Base-by-base conservation (phyloP, 2,888 invertebrate genomes). In the Coecobrya sp. region DNA sequence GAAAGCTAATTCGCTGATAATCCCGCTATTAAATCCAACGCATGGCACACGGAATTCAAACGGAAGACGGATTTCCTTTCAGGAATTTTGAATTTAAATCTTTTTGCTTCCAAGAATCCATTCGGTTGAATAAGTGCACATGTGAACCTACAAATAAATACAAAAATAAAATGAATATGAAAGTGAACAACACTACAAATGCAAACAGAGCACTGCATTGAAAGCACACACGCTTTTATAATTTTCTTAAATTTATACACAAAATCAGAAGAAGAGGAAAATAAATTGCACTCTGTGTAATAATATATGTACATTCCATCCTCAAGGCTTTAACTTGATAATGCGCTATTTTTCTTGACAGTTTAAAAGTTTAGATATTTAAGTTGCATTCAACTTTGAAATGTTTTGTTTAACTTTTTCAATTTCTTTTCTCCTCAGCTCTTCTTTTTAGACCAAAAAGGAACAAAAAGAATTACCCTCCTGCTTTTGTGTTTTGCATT, bases 11-110 rank as follows among this genome's bases (percentile, higher is more conserved):
- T 84, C 89, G 70, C 68, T 89, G 89, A 89, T 89, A 89, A 89
- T 89, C 89, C 84, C 36, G 25, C 70, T 25, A 84, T 84, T 89
- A 89, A 89, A 84, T 89, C 89, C 84, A 84, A 84, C 59, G 27
- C 84, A 59, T 84, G 89, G 73, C 82, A 89, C 11, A 84, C 52
- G 89, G 73, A 84, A 84, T 84, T 84, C 70, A 73, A 89, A 84
- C 59, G 84, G 89, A 84, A 89, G 89, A 89, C 70, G 89, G 89
- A 89, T 89, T 89, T 89, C 89, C 89, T 84, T 65, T 49, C 59
- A 52, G 59, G 89, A 89, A 45, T 84, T 73, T 84, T 73, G 52
- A 68, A 73, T 73, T 84, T 89, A 42, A 89, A 76, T 70, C 73
- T 27, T 36, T 82, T 65, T 45, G 42, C 89, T 25, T 52, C 79